Conservation (phyloP, 30 jellyfish, hydroid and myxozoan genomes). For the Aurelia aurita region DNA sequence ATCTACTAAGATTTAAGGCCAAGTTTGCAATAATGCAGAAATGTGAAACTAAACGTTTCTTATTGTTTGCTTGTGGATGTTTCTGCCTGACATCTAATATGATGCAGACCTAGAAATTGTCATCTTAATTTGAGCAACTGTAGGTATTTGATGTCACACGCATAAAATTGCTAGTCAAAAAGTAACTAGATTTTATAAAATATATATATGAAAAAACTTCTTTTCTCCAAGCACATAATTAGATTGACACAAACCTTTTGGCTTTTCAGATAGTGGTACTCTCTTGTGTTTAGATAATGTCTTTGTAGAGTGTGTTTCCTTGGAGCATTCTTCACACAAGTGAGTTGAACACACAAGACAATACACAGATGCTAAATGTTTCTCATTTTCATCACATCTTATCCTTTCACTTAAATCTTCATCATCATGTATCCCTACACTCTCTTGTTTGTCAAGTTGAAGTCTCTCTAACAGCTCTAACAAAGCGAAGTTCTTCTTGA, state of each 20-base stretch:
- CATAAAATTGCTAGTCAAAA: background rate
- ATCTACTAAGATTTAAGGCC: no score
- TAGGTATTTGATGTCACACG: no score
- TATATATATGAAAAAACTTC: background rate
- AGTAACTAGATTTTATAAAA: background rate
- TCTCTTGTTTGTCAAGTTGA: conserved; percentile 37
- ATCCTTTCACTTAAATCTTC: conserved; percentile 16
- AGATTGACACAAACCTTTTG: conserved; percentile 37
- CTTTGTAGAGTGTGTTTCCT: conserved; percentile 76
- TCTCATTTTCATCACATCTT: conserved; percentile 91
- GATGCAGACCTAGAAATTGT: no score
- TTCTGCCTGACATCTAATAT: no score
- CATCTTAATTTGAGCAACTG: no score
- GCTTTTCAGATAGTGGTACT: conserved; percentile 90
- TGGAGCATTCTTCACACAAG: conserved; percentile 80
- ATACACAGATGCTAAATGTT: conserved; percentile 74
- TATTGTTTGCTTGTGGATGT: no score
- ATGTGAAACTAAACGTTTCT: no score
- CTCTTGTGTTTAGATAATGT: conserved; percentile 83
- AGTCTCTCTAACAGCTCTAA: conserved; percentile 87
- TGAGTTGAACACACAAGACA: conserved; percentile 94
- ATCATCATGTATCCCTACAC: conserved; percentile 36
- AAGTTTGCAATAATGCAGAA: no score
- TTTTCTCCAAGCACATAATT: no score
- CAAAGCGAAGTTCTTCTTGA: conserved; percentile 91